Percentiles rank a stretch among this genome's conserved stretches.
These are phyloP conservation scores for Gari tellinella DNA, from an alignment of 2,888 invertebrate genomes.

Conservation along the genomic window DNA sequence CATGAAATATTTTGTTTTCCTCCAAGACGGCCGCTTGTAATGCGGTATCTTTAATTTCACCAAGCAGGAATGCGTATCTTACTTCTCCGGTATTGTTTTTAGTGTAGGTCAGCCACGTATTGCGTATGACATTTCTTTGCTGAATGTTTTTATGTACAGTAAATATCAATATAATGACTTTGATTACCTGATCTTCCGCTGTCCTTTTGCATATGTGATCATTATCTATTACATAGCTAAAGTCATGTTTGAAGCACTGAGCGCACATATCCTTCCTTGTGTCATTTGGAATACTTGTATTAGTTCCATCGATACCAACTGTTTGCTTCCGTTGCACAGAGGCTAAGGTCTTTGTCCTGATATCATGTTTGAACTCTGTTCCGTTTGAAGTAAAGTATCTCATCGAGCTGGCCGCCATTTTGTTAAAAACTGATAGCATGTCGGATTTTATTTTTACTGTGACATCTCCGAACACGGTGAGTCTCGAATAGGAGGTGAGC, in stretches of 20 bases:
- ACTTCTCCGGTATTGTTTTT: conserved; percentile 54
- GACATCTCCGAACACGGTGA: conserved; percentile 7
- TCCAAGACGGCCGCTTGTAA: conserved; percentile 8
- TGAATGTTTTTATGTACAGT: conserved; percentile 39
- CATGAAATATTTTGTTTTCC: conserved; percentile 44
- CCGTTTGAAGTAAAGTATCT: too few relatives aligned
- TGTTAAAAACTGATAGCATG: conserved; percentile 4
- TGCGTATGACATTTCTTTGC: conserved; percentile 48
- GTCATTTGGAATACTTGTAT: neutral
- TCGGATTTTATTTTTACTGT: conserved; percentile 18
- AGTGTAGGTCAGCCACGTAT: conserved; percentile 52
- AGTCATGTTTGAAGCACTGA: conserved; percentile 56
- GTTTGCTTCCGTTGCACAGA: too few relatives aligned
- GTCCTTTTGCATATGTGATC: conserved; percentile 39
- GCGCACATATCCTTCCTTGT: conserved; percentile 36
- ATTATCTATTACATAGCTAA: conserved; percentile 56
- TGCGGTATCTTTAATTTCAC: conserved; percentile 14
- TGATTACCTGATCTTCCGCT: conserved; percentile 16
- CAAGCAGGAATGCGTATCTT: conserved; percentile 54
- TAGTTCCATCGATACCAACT: too few relatives aligned
- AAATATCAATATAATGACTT: conserved; percentile 47
- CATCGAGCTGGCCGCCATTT: too few relatives aligned
- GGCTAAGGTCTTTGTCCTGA: too few relatives aligned
- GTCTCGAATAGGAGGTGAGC: conserved; percentile 5
- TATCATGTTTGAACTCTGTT: too few relatives aligned